These are phyloP conservation scores for Dryobota labecula DNA, from an alignment of 2,888 invertebrate species.

Conservation along the genomic window DNA sequence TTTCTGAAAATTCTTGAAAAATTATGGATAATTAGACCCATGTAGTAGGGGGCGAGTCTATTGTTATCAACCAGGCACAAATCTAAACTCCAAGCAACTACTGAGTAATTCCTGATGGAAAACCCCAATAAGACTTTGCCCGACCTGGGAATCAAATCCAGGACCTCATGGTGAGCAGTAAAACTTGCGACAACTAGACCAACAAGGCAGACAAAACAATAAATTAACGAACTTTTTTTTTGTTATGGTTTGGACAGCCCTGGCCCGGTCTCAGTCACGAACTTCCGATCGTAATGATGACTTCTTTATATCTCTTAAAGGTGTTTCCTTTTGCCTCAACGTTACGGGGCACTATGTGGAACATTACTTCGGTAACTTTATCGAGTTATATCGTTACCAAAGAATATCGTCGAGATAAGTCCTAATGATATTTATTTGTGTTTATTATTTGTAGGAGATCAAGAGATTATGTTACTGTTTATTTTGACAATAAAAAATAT, in stretches of 20 bases:
- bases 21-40: no score
- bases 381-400: conserved; percentile 30
- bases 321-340: conserved; percentile 40
- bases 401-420: conserved; percentile 25
- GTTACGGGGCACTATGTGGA: conserved; percentile 16
- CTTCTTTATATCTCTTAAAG: conserved; percentile 58
- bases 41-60: no score
- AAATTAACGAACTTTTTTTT: neutral
- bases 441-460: conserved; percentile 3
- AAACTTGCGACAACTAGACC: no score
- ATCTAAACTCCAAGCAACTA: no score
- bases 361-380: conserved; percentile 51
- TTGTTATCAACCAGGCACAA: no score
- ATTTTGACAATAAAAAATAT: no score
- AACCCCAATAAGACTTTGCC: no score
- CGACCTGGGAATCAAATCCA: no score
- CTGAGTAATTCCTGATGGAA: no score
- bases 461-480: conserved; percentile 1
- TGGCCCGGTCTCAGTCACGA: conserved; percentile 45
- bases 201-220: no score
- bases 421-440: conserved; percentile 30
- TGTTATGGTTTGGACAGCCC: conserved; percentile 35
- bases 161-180: no score
- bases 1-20: no score
- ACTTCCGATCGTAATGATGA: conserved; percentile 63